phyloP scores from a whole-genome alignment of 2,113 vertebrate species.

The Orientallactaga bullata region DNA sequence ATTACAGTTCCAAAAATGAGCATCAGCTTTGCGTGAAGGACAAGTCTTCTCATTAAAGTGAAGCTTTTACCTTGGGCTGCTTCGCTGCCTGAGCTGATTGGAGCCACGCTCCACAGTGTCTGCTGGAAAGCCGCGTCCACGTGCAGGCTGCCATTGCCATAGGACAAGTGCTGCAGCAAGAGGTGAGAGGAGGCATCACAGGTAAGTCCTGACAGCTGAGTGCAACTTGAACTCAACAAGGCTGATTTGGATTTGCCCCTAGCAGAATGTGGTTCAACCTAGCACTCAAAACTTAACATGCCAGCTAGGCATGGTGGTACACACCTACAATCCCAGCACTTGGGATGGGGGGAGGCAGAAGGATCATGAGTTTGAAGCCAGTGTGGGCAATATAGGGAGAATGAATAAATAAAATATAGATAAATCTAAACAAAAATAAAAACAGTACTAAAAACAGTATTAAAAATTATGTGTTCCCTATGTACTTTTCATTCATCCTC shows the following conservation, averaged over 20 bases:
- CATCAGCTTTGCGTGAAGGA: neutral
- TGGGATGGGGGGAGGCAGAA: neutral
- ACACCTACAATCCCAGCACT: neutral
- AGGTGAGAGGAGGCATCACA: constrained; percentile 18
- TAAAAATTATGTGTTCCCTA: neutral
- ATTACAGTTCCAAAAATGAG: constrained; percentile 19
- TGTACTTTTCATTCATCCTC: neutral
- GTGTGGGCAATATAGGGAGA: neutral
- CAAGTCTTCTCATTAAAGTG: neutral
- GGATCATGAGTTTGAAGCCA: neutral
- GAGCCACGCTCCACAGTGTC: constrained; percentile 97
- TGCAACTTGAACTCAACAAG: neutral
- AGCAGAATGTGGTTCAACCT: too few species aligned
- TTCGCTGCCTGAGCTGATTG: constrained; percentile 98
- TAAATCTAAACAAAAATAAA: neutral
- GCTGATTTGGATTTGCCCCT: neutral
- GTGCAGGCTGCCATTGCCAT: constrained; percentile 92
- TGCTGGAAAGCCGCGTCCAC: constrained; percentile 98
- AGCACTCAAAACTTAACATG: neutral
- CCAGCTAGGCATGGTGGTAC: neutral
- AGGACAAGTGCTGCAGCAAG: constrained; percentile 93
- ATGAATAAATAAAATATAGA: neutral
- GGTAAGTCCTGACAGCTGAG: rapidly evolving
- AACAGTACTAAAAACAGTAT: neutral
- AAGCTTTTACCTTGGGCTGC: constrained; percentile 93